Percentiles rank a stretch among this genome's conserved stretches.
phyloP scores from a whole-genome alignment of 2,113 vertebrate genomes.

The Triplophysa rosa region DNA sequence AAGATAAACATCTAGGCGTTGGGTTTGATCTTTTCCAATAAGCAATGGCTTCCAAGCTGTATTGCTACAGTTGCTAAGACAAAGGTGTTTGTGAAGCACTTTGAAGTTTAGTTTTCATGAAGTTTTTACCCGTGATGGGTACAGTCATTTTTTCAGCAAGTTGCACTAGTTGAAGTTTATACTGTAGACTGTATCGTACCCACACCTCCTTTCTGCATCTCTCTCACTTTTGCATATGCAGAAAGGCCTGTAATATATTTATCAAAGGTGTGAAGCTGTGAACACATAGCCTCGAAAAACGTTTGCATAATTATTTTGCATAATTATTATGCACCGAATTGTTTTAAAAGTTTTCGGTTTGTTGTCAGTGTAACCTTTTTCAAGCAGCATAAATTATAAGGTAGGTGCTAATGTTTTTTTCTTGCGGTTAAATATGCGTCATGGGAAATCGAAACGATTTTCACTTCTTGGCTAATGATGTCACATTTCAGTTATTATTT shows the following conservation, averaged over 20 bases:
- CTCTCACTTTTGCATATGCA: conserved; percentile 50
- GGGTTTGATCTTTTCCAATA: conserved; percentile 32
- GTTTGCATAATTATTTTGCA: conserved; percentile 41
- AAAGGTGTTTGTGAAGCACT: neutral
- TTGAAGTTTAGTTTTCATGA: neutral
- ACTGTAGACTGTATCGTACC: neutral
- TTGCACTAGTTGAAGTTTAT: neutral
- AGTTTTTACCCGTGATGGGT: too few species aligned
- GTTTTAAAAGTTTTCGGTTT: conserved; percentile 31
- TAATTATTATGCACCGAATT: conserved; percentile 27
- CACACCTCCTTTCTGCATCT: conserved; percentile 28
- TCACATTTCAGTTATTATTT: conserved; percentile 28
- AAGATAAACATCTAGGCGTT: conserved; percentile 13
- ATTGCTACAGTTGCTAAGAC: neutral
- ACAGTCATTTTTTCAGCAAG: too few species aligned
- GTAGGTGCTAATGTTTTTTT: conserved; percentile 18
- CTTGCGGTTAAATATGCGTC: conserved; percentile 2
- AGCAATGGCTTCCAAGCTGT: neutral
- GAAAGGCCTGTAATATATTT: conserved; percentile 61
- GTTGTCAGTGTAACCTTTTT: neutral
- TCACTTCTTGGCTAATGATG: conserved; percentile 29
- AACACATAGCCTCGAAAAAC: conserved; percentile 57
- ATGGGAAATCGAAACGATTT: conserved; percentile 21
- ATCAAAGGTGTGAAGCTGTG: conserved; percentile 55
- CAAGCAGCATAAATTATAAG: conserved; percentile 9